phyloP scores from a whole-genome alignment of 2,797 vertebrate genomes.

The Eremophila alpestris region DNA sequence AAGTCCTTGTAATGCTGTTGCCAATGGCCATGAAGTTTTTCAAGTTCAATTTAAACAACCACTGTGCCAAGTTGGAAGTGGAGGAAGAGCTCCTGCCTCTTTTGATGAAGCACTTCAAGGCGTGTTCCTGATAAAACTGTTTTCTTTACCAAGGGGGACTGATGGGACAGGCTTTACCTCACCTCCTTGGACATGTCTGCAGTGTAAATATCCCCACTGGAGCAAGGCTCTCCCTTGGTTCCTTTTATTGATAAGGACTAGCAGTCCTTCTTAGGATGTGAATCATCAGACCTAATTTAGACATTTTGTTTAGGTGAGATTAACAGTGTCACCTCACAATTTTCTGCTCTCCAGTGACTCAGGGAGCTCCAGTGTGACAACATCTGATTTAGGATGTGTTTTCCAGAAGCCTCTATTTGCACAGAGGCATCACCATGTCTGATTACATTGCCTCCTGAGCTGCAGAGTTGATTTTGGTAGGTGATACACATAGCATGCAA shows the following conservation, averaged over 20 bases:
- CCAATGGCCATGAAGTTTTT: neutral
- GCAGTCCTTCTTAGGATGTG: neutral
- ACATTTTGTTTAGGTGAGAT: neutral
- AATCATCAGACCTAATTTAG: neutral
- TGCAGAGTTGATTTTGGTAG: neutral
- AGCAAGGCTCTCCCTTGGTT: neutral
- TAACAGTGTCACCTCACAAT: neutral
- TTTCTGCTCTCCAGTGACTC: neutral
- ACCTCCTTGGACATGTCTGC: neutral
- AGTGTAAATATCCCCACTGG: neutral
- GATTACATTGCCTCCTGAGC: neutral
- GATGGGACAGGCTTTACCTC: neutral
- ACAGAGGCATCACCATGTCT: neutral
- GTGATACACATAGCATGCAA: rapidly evolving
- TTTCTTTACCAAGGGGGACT: neutral
- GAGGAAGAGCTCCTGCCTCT: neutral
- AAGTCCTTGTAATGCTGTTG: neutral
- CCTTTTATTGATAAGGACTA: neutral
- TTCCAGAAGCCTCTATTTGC: neutral
- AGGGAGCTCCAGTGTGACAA: neutral
- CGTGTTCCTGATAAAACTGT: neutral
- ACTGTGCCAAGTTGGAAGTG: neutral
- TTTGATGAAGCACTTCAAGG: neutral
- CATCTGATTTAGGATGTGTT: neutral
- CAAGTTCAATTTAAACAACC: neutral